Percentiles rank a stretch among this genome's conserved stretches.
Conservation (phyloP, 2,888 invertebrate species). For the Tenthredo livida region DNA sequence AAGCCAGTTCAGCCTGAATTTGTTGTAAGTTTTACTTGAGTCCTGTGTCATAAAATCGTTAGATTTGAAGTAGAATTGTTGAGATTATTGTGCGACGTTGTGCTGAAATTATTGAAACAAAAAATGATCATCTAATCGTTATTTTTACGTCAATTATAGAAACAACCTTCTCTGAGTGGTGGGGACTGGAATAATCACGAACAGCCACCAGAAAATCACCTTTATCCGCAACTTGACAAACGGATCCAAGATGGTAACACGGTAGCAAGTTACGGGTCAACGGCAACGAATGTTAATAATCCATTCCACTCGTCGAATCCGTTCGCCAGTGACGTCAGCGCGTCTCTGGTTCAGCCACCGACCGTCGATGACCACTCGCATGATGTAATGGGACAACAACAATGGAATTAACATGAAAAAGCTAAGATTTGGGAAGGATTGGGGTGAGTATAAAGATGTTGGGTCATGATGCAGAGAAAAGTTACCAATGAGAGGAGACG, state of each 20-base stretch:
- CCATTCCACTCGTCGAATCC: conserved; percentile 75
- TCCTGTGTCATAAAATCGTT: neutral
- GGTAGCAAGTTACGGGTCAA: conserved; percentile 74
- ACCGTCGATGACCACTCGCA: conserved; percentile 80
- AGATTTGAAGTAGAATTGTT: neutral
- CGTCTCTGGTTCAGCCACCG: conserved; percentile 73
- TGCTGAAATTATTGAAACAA: neutral
- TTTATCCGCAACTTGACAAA: conserved; percentile 66
- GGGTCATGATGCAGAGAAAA: neutral
- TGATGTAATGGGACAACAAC: conserved; percentile 81
- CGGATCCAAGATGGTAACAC: conserved; percentile 60
- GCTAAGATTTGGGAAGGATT: neutral
- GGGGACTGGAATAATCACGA: conserved; percentile 69
- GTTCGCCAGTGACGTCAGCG: conserved; percentile 71
- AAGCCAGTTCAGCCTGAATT: conserved; percentile 74
- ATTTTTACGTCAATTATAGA: conserved; percentile 66
- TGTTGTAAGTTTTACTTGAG: conserved; percentile 69
- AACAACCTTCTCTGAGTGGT: conserved; percentile 71
- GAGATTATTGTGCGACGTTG: neutral
- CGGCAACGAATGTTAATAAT: conserved; percentile 68
- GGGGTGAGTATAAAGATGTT: conserved; percentile 31
- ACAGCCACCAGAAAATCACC: conserved; percentile 62
- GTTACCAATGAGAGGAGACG: neutral
- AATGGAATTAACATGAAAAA: conserved; percentile 60
- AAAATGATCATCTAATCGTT: neutral